A percentile compares a stretch with the other conserved stretches of the same genome.
Evolutionary conservation across 2,888 invertebrate species (phyloP).

Genomic region (Eurytoma adleriae): DNA sequence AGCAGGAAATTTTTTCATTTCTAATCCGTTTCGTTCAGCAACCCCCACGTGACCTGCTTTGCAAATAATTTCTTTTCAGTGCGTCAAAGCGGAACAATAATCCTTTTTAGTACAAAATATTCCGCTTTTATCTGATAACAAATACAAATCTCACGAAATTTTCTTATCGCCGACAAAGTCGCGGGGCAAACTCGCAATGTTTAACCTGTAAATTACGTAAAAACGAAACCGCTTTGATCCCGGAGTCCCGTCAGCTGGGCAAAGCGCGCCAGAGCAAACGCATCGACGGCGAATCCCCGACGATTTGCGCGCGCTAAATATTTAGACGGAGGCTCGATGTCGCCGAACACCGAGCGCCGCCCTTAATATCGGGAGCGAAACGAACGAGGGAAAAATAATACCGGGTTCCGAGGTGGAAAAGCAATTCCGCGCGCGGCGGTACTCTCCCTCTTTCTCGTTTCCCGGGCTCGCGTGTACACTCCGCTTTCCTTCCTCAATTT

Average conservation of each 20-base stretch:
- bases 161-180: not conserved
- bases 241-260: not conserved
- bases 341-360: not conserved
- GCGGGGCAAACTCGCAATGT: constrained; percentile 17
- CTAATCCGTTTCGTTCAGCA: no score
- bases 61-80: no score
- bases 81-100: no score
- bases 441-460: not conserved
- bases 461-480: constrained; percentile 4
- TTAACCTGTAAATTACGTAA: constrained; percentile 22
- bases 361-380: constrained; percentile 29
- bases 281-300: not conserved
- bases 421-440: constrained; percentile 63
- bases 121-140: no score
- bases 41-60: no score
- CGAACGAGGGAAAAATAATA: constrained; percentile 65
- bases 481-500: constrained; percentile 37
- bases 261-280: constrained; percentile 17
- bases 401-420: constrained; percentile 61
- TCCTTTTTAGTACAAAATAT: no score
- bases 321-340: constrained; percentile 21
- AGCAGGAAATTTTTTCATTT: no score
- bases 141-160: not conserved
- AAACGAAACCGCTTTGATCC: constrained; percentile 22
- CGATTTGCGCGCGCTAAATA: constrained; percentile 37